Conservation (phyloP, 2,888 invertebrate species). For the Cecidostiba fungosa region DNA sequence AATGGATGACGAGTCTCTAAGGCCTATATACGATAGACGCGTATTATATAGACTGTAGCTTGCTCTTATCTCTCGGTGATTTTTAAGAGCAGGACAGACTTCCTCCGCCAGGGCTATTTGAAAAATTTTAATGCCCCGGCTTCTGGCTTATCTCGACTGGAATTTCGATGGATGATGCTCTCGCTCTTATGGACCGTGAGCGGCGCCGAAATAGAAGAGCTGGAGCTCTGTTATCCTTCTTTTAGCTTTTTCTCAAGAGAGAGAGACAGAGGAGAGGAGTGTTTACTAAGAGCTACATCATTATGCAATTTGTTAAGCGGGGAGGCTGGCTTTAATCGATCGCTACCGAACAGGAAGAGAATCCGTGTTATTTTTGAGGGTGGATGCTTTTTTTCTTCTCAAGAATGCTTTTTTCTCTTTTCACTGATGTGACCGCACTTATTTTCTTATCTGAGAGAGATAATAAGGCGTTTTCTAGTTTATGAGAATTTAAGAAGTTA, state of each 20-base stretch:
- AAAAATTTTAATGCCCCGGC: conserved; percentile 33
- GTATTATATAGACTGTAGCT: too few relatives aligned
- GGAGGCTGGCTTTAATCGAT: neutral
- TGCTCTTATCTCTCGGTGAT: conserved; percentile 46
- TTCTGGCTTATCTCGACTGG: conserved; percentile 41
- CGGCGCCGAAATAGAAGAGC: neutral
- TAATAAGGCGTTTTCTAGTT: neutral
- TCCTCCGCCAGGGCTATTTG: conserved; percentile 32
- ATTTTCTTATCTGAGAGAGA: neutral
- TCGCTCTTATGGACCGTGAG: neutral
- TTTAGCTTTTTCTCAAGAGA: conserved; percentile 23
- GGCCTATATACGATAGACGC: neutral
- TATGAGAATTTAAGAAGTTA: neutral
- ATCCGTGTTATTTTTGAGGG: neutral
- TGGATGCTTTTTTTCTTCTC: neutral
- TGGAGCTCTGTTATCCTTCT: conserved; percentile 27
- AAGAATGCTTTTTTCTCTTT: neutral
- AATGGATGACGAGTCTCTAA: conserved; percentile 38
- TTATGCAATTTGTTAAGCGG: conserved; percentile 26
- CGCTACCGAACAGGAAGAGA: neutral
- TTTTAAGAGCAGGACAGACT: conserved; percentile 17
- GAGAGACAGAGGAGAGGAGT: neutral
- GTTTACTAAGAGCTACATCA: conserved; percentile 28
- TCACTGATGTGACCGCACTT: neutral
- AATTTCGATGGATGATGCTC: conserved; percentile 24